phyloP scores from a whole-genome alignment of 1,140 invertebrate genomes.

The Leptestheria dahalacensis region DNA sequence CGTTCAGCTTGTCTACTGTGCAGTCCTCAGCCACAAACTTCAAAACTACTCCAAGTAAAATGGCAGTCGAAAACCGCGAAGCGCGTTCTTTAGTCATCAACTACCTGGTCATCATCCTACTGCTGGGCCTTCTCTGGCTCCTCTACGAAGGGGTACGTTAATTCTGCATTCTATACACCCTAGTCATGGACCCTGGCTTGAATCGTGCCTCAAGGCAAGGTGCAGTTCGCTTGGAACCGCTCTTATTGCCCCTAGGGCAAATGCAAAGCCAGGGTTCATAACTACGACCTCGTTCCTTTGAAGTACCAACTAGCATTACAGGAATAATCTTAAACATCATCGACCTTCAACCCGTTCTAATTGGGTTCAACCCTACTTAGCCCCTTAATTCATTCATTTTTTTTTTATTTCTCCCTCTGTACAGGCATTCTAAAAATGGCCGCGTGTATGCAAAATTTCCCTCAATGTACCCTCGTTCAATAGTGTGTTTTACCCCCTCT shows the following conservation, averaged over 20 bases:
- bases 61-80: conserved; percentile 18
- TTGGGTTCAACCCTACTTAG: no score
- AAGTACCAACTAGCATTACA: no score
- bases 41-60: neutral
- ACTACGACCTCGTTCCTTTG: no score
- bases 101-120: conserved; percentile 24
- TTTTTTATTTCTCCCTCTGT: neutral
- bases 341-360: no score
- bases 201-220: no score
- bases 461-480: neutral
- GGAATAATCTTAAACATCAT: no score
- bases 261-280: no score
- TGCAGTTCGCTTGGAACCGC: no score
- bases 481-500: neutral
- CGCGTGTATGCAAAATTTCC: neutral
- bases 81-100: conserved; percentile 23
- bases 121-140: conserved; percentile 24
- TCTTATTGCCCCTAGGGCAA: no score
- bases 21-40: neutral
- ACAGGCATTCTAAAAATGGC: neutral
- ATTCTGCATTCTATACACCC: neutral
- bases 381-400: neutral
- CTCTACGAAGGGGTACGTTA: conserved; percentile 23
- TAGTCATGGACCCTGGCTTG: no score
- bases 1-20: neutral